A percentile compares a stretch with the other conserved stretches of the same genome.
These are phyloP conservation scores for Enteromius paludinosus DNA, from an alignment of 2,797 vertebrate species.

Conservation along the genomic window DNA sequence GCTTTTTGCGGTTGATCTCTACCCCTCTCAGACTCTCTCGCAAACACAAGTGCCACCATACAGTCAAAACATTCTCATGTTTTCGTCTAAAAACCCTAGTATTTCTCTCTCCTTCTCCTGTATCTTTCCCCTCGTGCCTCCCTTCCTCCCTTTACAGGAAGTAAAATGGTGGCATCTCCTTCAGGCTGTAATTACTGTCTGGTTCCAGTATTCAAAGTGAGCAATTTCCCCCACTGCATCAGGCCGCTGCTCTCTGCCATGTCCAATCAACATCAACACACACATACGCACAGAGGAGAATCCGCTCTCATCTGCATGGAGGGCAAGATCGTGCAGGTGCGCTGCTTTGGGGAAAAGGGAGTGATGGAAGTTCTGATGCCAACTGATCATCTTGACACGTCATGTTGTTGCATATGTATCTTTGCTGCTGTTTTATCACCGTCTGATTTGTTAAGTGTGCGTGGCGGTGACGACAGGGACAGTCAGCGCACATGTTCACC, in stretches of 20 bases:
- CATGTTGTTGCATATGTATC: not conserved
- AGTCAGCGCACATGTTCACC: slow-evolving; percentile 8
- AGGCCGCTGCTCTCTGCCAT: slow-evolving; percentile 64
- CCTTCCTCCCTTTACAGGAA: slow-evolving; percentile 34
- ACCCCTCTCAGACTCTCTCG: not conserved
- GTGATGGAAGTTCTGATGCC: slow-evolving; percentile 46
- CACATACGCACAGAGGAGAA: slow-evolving; percentile 52
- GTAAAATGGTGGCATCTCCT: slow-evolving; percentile 55
- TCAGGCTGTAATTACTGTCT: slow-evolving; percentile 64
- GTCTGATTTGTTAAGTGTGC: slow-evolving; percentile 9
- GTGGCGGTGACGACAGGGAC: not conserved
- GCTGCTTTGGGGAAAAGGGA: slow-evolving; percentile 10
- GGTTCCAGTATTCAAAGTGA: slow-evolving; percentile 65
- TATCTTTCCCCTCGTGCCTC: slow-evolving; percentile 14
- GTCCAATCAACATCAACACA: slow-evolving; percentile 69
- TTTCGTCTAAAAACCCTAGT: not conserved
- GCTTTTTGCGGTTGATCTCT: slow-evolving; percentile 22
- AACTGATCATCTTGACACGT: not conserved
- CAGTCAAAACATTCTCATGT: slow-evolving; percentile 14
- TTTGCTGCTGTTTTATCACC: slow-evolving; percentile 1
- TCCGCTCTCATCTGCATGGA: slow-evolving; percentile 54
- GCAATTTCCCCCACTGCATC: slow-evolving; percentile 60
- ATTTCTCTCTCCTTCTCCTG: not conserved
- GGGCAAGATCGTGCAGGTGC: slow-evolving; percentile 22
- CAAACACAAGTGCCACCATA: slow-evolving; percentile 1